A percentile compares a stretch with the other conserved stretches of the same genome.
phyloP scores from a whole-genome alignment of 2,113 vertebrate genomes.

The Barbus barbus region DNA sequence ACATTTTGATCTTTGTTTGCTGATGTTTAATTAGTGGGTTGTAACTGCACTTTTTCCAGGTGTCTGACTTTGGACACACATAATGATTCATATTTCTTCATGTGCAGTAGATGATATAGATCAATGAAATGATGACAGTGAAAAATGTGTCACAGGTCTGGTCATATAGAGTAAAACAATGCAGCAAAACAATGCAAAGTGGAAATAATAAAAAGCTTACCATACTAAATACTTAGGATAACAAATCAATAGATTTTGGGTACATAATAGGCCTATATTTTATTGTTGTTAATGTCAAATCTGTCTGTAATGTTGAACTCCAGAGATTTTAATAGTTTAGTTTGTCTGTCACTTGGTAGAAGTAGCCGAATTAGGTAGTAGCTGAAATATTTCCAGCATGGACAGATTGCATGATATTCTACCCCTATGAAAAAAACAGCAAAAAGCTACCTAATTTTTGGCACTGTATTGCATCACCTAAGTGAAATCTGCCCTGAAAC shows the following conservation, averaged over 20 bases:
- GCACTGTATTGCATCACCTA: not conserved
- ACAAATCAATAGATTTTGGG: not conserved
- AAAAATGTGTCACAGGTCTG: not conserved
- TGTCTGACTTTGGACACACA: not conserved
- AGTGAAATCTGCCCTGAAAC: not conserved
- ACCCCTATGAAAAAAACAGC: not conserved
- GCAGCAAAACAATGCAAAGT: not conserved
- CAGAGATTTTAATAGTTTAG: not conserved
- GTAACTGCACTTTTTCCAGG: not conserved
- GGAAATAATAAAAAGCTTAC: not conserved
- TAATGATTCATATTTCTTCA: not conserved
- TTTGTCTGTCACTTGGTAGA: not conserved
- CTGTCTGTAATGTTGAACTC: not conserved
- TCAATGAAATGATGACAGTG: not conserved
- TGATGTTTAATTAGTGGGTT: not conserved
- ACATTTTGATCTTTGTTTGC: not conserved
- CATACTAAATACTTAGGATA: not conserved
- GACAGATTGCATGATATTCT: not conserved
- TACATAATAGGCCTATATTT: not conserved
- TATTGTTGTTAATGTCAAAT: not conserved
- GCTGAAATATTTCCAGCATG: not conserved
- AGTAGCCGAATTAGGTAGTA: not conserved
- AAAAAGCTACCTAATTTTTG: not conserved
- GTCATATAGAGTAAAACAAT: not conserved
- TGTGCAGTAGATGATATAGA: not conserved